These are phyloP conservation scores for Trogon melanurus DNA, from an alignment of 2,113 vertebrate species.

Conservation along the genomic window DNA sequence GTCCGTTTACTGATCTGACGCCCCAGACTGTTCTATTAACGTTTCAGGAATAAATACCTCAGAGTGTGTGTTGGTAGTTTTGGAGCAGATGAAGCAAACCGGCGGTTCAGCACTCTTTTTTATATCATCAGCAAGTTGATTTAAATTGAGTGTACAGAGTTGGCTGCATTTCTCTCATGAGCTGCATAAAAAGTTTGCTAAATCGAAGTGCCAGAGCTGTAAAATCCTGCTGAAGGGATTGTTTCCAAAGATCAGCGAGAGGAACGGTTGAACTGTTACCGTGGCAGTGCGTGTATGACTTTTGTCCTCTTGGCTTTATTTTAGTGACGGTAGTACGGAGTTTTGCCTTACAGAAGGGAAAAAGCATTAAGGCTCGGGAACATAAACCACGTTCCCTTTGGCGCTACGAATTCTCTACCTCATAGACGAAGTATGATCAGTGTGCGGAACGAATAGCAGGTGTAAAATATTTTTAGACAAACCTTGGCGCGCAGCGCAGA, in stretches of 20 bases:
- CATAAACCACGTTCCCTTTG: constrained; percentile 62
- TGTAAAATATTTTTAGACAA: constrained; percentile 80
- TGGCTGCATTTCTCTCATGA: constrained; percentile 63
- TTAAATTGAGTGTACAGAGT: constrained; percentile 67
- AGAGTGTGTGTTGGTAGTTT: constrained; percentile 55
- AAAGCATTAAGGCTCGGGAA: constrained; percentile 66
- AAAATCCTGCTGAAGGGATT: constrained; percentile 58
- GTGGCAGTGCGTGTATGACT: background rate
- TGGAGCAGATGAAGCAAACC: constrained; percentile 66
- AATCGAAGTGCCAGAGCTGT: constrained; percentile 36
- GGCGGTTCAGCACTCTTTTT: constrained; percentile 65
- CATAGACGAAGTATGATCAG: constrained; percentile 77
- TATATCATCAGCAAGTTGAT: constrained; percentile 72
- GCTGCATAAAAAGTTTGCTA: constrained; percentile 63
- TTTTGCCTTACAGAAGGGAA: constrained; percentile 62
- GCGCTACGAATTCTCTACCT: constrained; percentile 52
- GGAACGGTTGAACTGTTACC: background rate
- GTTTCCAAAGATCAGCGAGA: constrained; percentile 47
- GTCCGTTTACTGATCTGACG: background rate
- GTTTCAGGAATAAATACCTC: constrained; percentile 58
- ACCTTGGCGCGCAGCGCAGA: constrained; percentile 34
- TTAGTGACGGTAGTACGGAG: constrained; percentile 42
- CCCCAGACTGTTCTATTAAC: constrained; percentile 45
- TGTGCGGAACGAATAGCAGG: constrained; percentile 67
- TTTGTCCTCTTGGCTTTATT: constrained; percentile 53